phyloP scores from a whole-genome alignment of 2,113 vertebrate species.

The Elaphurus davidianus region DNA sequence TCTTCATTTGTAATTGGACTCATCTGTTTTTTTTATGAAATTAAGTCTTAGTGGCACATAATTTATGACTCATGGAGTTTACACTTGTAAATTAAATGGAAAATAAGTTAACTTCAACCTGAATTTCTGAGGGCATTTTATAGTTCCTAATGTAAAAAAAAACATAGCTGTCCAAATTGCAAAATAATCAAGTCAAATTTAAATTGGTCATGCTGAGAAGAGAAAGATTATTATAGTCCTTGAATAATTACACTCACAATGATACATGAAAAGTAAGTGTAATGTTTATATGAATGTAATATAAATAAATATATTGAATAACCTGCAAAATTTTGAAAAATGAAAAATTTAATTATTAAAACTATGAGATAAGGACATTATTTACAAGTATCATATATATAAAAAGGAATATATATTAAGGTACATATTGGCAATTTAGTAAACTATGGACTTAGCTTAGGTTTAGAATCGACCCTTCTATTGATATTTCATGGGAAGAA shows the following conservation, averaged over 20 bases:
- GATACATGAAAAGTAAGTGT: neutral
- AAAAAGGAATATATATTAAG: neutral
- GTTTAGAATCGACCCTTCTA: neutral
- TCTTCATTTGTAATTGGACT: neutral
- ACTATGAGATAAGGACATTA: neutral
- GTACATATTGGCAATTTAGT: neutral
- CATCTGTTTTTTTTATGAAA: neutral
- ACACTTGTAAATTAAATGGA: neutral
- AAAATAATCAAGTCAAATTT: neutral
- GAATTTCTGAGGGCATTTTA: neutral
- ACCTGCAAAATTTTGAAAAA: neutral
- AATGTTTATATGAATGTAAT: neutral
- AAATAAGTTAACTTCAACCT: neutral
- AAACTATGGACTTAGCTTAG: neutral
- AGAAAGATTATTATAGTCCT: neutral
- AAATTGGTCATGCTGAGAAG: neutral
- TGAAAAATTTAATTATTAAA: neutral
- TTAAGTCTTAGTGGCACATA: neutral
- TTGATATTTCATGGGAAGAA: neutral
- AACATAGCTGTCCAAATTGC: neutral
- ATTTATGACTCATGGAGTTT: slow-evolving; percentile 4
- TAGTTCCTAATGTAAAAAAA: neutral
- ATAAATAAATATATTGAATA: neutral
- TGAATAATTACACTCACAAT: neutral
- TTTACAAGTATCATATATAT: neutral